Conservation (phyloP, 1,140 invertebrate genomes). For the Halesus radiatus region DNA sequence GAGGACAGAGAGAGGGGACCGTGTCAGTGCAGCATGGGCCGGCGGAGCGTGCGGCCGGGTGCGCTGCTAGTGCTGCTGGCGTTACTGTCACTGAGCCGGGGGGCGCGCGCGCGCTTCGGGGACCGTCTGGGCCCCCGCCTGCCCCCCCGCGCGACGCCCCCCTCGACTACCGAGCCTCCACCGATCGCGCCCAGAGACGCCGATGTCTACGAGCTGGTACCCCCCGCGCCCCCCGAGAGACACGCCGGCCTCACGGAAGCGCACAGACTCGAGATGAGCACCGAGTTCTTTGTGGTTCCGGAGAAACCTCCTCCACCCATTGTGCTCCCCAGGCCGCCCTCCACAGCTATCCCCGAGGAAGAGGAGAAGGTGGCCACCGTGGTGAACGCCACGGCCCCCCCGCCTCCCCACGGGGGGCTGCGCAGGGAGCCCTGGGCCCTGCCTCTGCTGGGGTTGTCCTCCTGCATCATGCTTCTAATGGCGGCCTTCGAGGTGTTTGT, state of each 20-base stretch:
- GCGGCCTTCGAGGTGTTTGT: constrained; percentile 90
- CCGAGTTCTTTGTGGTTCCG: constrained; percentile 82
- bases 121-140: constrained; percentile 67
- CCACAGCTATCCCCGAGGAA: constrained; percentile 56
- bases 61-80: constrained; percentile 36
- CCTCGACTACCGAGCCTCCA: constrained; percentile 57
- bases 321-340: constrained; percentile 59
- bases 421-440: constrained; percentile 87
- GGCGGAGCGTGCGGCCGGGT: constrained; percentile 48
- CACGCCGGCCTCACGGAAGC: constrained; percentile 69
- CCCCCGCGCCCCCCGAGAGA: constrained; percentile 61
- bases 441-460: constrained; percentile 84
- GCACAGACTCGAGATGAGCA: constrained; percentile 79
- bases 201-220: constrained; percentile 36
- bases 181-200: constrained; percentile 47
- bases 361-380: constrained; percentile 45
- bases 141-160: constrained; percentile 62
- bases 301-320: constrained; percentile 61
- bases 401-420: constrained; percentile 66
- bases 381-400: constrained; percentile 60
- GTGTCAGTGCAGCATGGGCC: constrained; percentile 53
- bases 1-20: not conserved
- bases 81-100: constrained; percentile 23
- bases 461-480: constrained; percentile 85
- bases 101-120: constrained; percentile 63